phyloP scores from a whole-genome alignment of 2,797 vertebrate genomes.

The Tadarida brasiliensis region DNA sequence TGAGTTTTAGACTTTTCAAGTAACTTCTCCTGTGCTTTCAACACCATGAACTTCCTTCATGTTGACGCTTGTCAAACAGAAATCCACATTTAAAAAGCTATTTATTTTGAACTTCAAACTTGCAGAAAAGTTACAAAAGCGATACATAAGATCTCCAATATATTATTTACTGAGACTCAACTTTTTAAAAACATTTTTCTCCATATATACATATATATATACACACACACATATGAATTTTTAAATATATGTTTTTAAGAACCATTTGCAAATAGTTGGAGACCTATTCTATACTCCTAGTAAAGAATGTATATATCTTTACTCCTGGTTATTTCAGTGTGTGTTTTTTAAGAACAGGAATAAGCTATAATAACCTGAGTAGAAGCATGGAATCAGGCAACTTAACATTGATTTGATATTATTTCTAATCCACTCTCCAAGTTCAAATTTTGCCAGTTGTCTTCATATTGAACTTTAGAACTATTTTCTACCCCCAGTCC shows the following conservation, averaged over 20 bases:
- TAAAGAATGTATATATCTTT: not conserved
- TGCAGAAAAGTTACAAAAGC: constrained; percentile 9
- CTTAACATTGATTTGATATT: no score
- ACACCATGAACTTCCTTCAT: not conserved
- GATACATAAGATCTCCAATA: not conserved
- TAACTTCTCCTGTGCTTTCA: not conserved
- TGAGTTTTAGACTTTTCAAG: not conserved
- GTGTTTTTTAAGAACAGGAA: no score
- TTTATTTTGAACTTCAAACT: not conserved
- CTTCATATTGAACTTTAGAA: not conserved
- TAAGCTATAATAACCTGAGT: no score
- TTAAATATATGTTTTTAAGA: not conserved
- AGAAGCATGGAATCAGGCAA: no score
- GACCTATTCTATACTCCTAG: not conserved
- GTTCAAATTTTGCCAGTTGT: no score
- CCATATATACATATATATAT: no score
- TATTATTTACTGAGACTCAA: no score
- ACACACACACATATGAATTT: not conserved
- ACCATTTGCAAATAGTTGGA: not conserved
- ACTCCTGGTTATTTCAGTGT: not conserved
- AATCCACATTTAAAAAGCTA: not conserved
- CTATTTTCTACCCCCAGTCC: not conserved
- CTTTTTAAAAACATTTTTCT: no score
- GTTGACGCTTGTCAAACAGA: constrained; percentile 9
- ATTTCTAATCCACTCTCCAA: no score